Evolutionary conservation across 1,140 invertebrate species (phyloP).

Genomic region (Drosophila sp.): DNA sequence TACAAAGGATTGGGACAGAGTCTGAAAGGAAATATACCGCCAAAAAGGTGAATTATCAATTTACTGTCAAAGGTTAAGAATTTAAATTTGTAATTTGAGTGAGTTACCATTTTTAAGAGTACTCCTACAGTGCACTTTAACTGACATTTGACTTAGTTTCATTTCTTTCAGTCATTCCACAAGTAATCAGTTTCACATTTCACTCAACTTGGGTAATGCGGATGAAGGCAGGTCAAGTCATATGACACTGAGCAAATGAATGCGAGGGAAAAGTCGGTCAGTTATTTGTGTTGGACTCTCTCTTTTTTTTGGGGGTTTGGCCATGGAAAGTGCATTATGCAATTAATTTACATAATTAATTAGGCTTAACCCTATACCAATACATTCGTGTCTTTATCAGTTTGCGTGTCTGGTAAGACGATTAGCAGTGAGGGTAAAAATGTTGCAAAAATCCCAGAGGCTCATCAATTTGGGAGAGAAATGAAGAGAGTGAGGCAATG

Average conservation of each 20-base stretch:
- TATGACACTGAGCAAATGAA: slow-evolving; percentile 29
- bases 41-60: slow-evolving; percentile 3
- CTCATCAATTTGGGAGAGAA: slow-evolving; percentile 45
- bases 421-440: slow-evolving; percentile 31
- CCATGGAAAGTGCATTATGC: slow-evolving; percentile 52
- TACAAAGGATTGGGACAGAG: slow-evolving; percentile 14
- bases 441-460: slow-evolving; percentile 31
- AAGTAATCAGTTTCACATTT: slow-evolving; percentile 69
- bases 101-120: no score
- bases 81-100: neutral
- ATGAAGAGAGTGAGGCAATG: neutral
- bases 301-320: slow-evolving; percentile 28
- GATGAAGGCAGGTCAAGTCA: slow-evolving; percentile 18
- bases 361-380: slow-evolving; percentile 49
- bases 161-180: slow-evolving; percentile 23
- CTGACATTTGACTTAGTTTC: slow-evolving; percentile 18
- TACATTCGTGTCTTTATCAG: slow-evolving; percentile 47
- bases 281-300: slow-evolving; percentile 28
- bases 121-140: neutral
- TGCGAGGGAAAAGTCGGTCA: slow-evolving; percentile 46
- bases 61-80: neutral
- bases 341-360: slow-evolving; percentile 77
- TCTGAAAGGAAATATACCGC: slow-evolving; percentile 39
- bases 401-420: slow-evolving; percentile 61
- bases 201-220: slow-evolving; percentile 42